Percentiles rank a stretch among this genome's conserved stretches.
phyloP scores from a whole-genome alignment of 1,140 invertebrate species.

The Temnothorax longispinosus region DNA sequence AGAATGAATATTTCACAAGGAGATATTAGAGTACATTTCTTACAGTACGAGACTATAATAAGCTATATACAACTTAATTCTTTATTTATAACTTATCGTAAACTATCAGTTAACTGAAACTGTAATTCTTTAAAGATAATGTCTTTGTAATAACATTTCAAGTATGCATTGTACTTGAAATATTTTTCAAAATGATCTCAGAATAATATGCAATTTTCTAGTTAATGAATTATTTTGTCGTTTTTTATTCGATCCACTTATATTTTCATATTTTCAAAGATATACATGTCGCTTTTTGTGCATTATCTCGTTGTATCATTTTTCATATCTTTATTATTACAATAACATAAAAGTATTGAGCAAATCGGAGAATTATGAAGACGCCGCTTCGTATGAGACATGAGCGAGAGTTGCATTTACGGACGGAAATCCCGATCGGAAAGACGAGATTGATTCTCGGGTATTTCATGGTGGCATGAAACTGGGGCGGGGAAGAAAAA shows the following conservation, averaged over 20 bases:
- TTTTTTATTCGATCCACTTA: neutral
- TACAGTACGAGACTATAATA: neutral
- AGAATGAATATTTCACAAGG: too few relatives aligned
- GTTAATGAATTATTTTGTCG: neutral
- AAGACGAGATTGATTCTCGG: constrained; percentile 21
- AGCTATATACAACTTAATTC: neutral
- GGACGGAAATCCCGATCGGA: neutral
- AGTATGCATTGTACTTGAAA: too few relatives aligned
- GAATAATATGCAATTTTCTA: neutral
- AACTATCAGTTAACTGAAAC: too few relatives aligned
- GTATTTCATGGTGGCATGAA: neutral
- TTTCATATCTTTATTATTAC: neutral
- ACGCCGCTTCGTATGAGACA: neutral
- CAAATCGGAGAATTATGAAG: neutral
- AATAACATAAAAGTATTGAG: neutral
- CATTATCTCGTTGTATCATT: neutral
- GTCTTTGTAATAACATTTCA: too few relatives aligned
- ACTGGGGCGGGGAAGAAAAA: neutral
- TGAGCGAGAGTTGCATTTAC: neutral
- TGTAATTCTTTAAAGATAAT: too few relatives aligned
- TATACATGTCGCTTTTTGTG: neutral
- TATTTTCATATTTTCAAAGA: neutral
- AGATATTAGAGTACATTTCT: neutral
- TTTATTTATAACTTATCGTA: neutral
- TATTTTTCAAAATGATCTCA: neutral